Conservation (phyloP, 2,113 vertebrate genomes). For the Semnornis frantzii region DNA sequence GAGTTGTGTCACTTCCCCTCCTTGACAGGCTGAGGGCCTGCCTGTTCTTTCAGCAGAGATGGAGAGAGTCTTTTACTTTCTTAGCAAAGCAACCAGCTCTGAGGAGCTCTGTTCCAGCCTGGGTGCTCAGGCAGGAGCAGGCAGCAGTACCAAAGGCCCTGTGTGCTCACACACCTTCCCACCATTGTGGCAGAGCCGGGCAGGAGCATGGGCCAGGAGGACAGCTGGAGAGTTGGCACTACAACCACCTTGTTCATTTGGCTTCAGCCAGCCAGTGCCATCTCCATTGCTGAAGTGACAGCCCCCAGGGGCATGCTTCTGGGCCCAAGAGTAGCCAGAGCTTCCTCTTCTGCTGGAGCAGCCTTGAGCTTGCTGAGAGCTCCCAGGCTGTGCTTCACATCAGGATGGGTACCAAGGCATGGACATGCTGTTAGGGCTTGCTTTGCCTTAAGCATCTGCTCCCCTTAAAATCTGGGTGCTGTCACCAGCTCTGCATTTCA, state of each 20-base stretch:
- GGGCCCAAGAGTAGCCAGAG: not conserved
- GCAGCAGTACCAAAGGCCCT: not conserved
- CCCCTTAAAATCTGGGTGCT: not conserved
- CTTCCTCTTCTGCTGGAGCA: not conserved
- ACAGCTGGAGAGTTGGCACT: not conserved
- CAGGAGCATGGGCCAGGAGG: too few species aligned
- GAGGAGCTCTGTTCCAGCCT: not conserved
- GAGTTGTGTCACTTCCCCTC: not conserved
- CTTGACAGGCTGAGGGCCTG: not conserved
- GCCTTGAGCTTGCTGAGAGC: rapidly evolving
- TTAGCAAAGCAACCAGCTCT: not conserved
- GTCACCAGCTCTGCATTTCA: not conserved
- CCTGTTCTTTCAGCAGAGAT: not conserved
- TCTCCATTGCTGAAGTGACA: not conserved
- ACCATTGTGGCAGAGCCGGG: too few species aligned
- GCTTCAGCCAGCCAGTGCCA: rapidly evolving
- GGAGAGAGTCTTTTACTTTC: not conserved
- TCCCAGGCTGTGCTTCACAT: not conserved
- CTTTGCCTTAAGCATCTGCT: not conserved
- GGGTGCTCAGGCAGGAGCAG: not conserved
- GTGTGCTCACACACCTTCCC: not conserved
- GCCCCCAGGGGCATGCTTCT: not conserved
- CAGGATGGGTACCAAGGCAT: not conserved
- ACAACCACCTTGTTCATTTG: not conserved
- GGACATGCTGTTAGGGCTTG: rapidly evolving